Evolutionary conservation across 2,888 invertebrate species (phyloP).

Genomic region (Hypselothyrea guttata): DNA sequence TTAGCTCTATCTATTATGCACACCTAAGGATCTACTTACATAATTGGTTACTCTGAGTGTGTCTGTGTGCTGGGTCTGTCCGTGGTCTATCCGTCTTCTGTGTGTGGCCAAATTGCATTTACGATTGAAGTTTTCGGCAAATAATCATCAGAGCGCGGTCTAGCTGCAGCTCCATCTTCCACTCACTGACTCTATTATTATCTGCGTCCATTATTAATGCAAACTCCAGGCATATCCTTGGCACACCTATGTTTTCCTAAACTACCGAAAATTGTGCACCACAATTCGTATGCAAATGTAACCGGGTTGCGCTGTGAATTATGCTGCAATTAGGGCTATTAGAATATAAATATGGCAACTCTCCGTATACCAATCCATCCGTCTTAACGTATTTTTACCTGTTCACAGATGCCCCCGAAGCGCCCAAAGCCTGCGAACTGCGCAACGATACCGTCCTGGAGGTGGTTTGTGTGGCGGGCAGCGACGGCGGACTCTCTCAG

Average conservation of each 20-base stretch:
- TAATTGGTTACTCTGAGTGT: constrained; percentile 54
- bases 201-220: constrained; percentile 48
- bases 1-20: constrained; percentile 53
- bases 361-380: not conserved
- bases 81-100: not conserved
- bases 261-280: constrained; percentile 46
- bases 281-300: constrained; percentile 7
- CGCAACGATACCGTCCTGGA: constrained; percentile 87
- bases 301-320: not conserved
- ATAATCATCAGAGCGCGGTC: constrained; percentile 49
- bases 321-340: constrained; percentile 30
- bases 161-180: constrained; percentile 12
- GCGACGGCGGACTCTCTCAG: constrained; percentile 91
- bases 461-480: constrained; percentile 89
- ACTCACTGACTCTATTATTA: constrained; percentile 14
- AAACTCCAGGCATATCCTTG: constrained; percentile 41
- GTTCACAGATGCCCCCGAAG: constrained; percentile 87
- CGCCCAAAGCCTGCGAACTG: constrained; percentile 89
- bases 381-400: not conserved
- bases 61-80: constrained; percentile 12
- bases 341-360: not conserved
- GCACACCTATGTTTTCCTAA: constrained; percentile 49
- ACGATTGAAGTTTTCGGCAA: constrained; percentile 43
- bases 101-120: constrained; percentile 16
- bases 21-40: constrained; percentile 73